phyloP scores from a whole-genome alignment of 2,888 invertebrate species.

The Agonopterix heracliana region DNA sequence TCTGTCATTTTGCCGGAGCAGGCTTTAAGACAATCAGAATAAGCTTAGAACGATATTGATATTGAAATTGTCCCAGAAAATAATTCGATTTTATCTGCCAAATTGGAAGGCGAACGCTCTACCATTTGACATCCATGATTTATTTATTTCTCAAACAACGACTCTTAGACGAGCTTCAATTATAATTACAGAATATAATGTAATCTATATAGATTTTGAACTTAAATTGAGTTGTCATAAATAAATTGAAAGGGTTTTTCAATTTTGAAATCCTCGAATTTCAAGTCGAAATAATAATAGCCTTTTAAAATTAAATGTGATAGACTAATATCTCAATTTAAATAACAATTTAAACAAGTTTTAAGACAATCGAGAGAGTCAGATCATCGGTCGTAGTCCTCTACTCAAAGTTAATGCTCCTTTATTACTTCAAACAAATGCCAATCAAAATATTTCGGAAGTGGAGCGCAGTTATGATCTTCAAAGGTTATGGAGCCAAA shows the following conservation, averaged over 20 bases:
- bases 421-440: too few relatives aligned
- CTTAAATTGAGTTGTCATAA: conserved; percentile 39
- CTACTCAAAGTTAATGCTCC: too few relatives aligned
- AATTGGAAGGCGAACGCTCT: not conserved
- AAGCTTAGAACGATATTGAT: not conserved
- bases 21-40: not conserved
- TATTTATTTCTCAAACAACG: conserved; percentile 32
- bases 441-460: too few relatives aligned
- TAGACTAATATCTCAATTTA: too few relatives aligned
- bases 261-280: too few relatives aligned
- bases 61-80: not conserved
- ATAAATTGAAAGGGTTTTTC: conserved; percentile 25
- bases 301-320: too few relatives aligned
- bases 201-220: conserved; percentile 36
- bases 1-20: not conserved
- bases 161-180: conserved; percentile 26
- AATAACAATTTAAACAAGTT: too few relatives aligned
- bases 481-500: too few relatives aligned
- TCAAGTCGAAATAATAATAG: too few relatives aligned
- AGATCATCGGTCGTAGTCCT: too few relatives aligned
- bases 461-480: too few relatives aligned
- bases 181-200: conserved; percentile 39
- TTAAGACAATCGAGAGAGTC: too few relatives aligned
- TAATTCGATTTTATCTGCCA: not conserved
- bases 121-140: conserved; percentile 19